These are phyloP conservation scores for Dicaeum eximium DNA, from an alignment of 2,113 vertebrate species.

Conservation along the genomic window DNA sequence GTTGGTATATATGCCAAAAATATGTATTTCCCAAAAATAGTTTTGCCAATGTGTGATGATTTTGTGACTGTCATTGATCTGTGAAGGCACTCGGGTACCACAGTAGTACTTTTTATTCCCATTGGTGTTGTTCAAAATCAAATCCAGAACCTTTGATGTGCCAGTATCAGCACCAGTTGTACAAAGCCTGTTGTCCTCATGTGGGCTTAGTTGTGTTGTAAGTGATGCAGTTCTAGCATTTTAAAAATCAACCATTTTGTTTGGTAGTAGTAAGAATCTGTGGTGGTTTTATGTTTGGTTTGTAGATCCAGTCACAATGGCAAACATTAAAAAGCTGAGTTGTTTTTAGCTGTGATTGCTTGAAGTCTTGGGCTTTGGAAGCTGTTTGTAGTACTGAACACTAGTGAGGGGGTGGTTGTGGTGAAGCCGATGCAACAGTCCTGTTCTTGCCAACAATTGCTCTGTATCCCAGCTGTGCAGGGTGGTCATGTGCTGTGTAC, in stretches of 20 bases:
- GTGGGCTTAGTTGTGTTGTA: background rate
- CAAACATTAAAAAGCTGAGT: background rate
- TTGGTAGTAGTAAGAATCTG: background rate
- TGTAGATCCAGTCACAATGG: background rate
- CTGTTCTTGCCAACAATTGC: accelerated
- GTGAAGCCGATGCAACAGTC: background rate
- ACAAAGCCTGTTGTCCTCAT: background rate
- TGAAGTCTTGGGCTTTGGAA: background rate
- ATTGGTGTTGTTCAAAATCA: background rate
- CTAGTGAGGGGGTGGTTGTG: background rate
- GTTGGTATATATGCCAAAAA: background rate
- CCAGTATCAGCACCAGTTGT: background rate
- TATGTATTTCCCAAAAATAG: background rate
- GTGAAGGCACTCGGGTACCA: background rate
- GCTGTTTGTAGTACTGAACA: background rate
- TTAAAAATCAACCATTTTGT: background rate
- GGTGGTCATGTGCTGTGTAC: background rate
- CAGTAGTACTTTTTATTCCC: background rate
- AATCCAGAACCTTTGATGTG: background rate
- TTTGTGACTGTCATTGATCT: background rate
- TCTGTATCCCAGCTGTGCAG: background rate
- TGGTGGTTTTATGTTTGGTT: background rate
- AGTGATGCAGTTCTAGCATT: background rate
- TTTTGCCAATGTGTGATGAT: accelerated
- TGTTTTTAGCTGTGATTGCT: background rate